Percentiles rank a stretch among this genome's conserved stretches.
Evolutionary conservation across 2,888 invertebrate genomes (phyloP).

Genomic region (Heliconius sara): DNA sequence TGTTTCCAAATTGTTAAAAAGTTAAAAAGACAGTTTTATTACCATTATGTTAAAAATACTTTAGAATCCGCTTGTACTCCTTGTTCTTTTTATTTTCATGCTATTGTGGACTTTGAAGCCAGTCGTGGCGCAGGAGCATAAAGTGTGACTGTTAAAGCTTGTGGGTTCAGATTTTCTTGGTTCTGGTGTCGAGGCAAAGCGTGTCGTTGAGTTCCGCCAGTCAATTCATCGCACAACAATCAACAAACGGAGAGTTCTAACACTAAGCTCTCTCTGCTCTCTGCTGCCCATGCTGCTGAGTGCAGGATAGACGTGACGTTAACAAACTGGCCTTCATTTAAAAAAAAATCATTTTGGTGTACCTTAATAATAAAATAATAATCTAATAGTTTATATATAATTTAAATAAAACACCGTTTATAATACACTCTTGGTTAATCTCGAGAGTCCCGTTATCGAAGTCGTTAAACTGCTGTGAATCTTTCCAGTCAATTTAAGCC

Average conservation of each 20-base stretch:
- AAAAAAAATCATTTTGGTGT: not conserved
- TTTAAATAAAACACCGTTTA: slow-evolving; percentile 4
- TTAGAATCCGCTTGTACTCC: not conserved
- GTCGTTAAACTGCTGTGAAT: slow-evolving; percentile 27
- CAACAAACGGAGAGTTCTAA: no score
- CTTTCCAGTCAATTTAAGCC: slow-evolving; percentile 27
- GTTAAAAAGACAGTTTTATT: not conserved
- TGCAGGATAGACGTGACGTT: no score
- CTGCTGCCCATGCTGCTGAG: no score
- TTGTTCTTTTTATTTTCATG: not conserved
- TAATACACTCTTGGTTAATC: slow-evolving; percentile 16
- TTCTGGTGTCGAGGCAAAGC: no score
- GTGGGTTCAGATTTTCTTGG: no score
- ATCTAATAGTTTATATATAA: not conserved
- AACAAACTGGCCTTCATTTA: no score
- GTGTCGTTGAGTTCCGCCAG: no score
- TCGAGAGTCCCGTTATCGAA: slow-evolving; percentile 5
- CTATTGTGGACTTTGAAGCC: not conserved
- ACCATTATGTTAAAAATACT: not conserved
- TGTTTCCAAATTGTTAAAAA: slow-evolving; percentile 4
- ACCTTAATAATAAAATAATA: not conserved
- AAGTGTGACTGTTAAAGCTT: no score
- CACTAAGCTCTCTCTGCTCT: no score
- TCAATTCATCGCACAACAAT: no score
- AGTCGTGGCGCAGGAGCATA: no score